Evolutionary conservation across 1,140 invertebrate genomes (phyloP).

Genomic region (Caerostris darwini): DNA sequence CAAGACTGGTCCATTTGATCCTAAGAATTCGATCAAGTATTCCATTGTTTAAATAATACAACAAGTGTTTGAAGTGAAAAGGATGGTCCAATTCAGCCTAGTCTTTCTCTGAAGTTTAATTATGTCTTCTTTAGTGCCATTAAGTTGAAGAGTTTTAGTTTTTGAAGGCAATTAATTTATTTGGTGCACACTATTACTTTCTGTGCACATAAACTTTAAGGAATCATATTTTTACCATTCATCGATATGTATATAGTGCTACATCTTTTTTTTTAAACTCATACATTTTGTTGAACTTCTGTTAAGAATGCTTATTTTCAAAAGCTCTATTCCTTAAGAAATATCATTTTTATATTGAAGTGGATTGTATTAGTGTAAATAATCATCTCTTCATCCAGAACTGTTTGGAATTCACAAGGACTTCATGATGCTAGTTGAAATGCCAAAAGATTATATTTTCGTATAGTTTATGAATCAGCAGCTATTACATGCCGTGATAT

Average conservation of each 20-base stretch:
- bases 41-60: neutral
- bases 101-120: constrained; percentile 18
- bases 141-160: constrained; percentile 32
- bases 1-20: no score
- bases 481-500: constrained; percentile 39
- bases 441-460: constrained; percentile 56
- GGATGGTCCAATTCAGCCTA: constrained; percentile 40
- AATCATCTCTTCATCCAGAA: constrained; percentile 17
- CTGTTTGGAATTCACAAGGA: constrained; percentile 3
- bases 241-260: constrained; percentile 1
- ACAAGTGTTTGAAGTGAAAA: neutral
- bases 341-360: neutral
- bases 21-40: no score
- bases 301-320: constrained; percentile 12
- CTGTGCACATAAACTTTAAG: neutral
- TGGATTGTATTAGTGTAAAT: constrained; percentile 25
- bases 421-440: constrained; percentile 47
- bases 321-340: neutral
- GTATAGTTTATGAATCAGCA: constrained; percentile 47
- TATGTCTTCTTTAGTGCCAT: constrained; percentile 36
- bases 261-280: constrained; percentile 15
- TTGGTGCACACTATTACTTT: neutral
- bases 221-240: neutral
- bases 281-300: constrained; percentile 50
- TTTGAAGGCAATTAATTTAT: constrained; percentile 14